Base-by-base conservation (phyloP, 2,797 vertebrate genomes). In the Labeo calbasu region DNA sequence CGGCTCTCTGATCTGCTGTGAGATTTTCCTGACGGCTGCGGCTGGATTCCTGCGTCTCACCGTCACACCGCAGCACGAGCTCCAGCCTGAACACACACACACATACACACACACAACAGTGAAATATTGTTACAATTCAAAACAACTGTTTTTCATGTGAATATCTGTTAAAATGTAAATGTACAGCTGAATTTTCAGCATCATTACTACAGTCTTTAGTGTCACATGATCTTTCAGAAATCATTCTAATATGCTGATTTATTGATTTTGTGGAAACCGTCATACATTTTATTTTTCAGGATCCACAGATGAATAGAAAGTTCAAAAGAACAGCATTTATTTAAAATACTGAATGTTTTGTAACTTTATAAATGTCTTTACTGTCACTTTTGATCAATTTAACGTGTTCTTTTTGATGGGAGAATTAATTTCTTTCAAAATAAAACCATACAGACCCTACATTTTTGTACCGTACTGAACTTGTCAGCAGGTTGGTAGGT, bases 51-150 rank as follows among this genome's bases (percentile, higher is more conserved):
- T 92, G 80, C 88, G 77, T 86, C 92, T 92, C 12, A 92, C 89
- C 86, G 93, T 95, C 40, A 95, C 93, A 17, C 92, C 92, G 2
- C 63, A 46, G 77, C 94, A 95, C 84, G 95, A 93, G 83, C 91
- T 90, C 95, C 95, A 96, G 89, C 94, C 95, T 96, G 68, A 79
- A 48, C 51, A 72, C 70, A 13, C 50, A 53, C 21, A 32, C n/a
- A n/a, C 28, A 32, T 2, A 72, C 70, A 13, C 25, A 8, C n/a
- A 43, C 21, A 75, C 7, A 73, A 83, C 53, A 68, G 55, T 21
- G 55, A 53, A 61, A 57, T 69, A 69, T 69, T 12, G n/a, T 9
- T 32, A 65, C 15, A 15, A 28, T 63, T 15, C 0, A 63, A 63
- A 14, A 63, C 2, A 61, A 10, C 57, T 5, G 61, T 65, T 65